phyloP scores from a whole-genome alignment of 2,888 invertebrate genomes.

The Drosophila anomalipes region DNA sequence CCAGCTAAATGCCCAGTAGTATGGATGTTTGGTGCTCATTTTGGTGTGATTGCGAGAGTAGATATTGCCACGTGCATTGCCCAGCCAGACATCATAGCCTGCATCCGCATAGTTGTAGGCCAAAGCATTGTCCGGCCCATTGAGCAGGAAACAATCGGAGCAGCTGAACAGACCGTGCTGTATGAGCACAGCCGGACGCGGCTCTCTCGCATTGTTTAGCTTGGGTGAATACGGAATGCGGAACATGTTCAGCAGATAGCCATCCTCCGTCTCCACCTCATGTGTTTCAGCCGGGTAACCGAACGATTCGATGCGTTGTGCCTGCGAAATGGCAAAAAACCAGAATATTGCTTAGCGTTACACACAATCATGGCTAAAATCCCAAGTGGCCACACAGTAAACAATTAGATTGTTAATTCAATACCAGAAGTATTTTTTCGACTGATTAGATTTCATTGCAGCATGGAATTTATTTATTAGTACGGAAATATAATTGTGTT shows the following conservation, averaged over 20 bases:
- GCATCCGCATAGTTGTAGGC: slow-evolving; percentile 86
- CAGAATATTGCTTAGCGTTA: not conserved
- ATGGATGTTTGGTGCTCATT: slow-evolving; percentile 64
- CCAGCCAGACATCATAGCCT: slow-evolving; percentile 88
- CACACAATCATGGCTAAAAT: not conserved
- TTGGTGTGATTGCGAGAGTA: slow-evolving; percentile 87
- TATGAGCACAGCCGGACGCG: slow-evolving; percentile 88
- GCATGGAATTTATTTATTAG: not conserved
- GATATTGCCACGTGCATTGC: slow-evolving; percentile 88
- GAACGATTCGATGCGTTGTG: slow-evolving; percentile 73
- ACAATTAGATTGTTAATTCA: not conserved
- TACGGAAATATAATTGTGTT: not conserved
- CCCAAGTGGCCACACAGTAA: not conserved
- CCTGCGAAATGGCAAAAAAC: slow-evolving; percentile 47
- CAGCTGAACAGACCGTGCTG: slow-evolving; percentile 91
- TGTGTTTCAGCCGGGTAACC: slow-evolving; percentile 90
- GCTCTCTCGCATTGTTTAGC: slow-evolving; percentile 83
- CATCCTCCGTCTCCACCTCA: slow-evolving; percentile 91
- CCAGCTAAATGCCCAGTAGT: slow-evolving; percentile 87
- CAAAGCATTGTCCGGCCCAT: slow-evolving; percentile 88
- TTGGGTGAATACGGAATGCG: slow-evolving; percentile 89
- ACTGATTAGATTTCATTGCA: not conserved
- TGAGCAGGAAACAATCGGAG: slow-evolving; percentile 90
- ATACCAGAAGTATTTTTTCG: not conserved
- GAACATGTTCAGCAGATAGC: slow-evolving; percentile 92